Conservation (phyloP, 2,797 vertebrate species). For the Gadopsis bispinosus region DNA sequence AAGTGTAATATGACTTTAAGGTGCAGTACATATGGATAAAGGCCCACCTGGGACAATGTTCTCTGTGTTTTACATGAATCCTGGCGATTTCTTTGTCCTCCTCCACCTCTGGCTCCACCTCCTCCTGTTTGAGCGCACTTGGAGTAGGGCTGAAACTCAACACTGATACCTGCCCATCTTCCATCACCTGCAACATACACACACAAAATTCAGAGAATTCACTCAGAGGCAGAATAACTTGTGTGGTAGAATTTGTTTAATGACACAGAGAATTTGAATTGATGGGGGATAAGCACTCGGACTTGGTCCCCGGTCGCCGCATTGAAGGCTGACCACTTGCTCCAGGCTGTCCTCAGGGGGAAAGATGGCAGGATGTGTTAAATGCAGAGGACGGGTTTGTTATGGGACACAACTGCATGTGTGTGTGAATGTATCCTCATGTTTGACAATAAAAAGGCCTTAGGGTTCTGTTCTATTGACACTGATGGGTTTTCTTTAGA, state of each 20-base stretch:
- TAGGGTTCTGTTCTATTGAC: too few relatives aligned
- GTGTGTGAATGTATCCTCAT: too few relatives aligned
- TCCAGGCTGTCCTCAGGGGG: too few relatives aligned
- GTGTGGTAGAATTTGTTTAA: not conserved
- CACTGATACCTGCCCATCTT: conserved; percentile 86
- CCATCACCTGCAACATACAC: conserved; percentile 85
- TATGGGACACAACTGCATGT: too few relatives aligned
- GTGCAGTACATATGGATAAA: not conserved
- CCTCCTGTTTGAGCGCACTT: conserved; percentile 37
- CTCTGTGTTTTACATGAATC: conserved; percentile 65
- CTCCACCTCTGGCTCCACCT: conserved; percentile 43
- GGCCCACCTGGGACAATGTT: conserved; percentile 88
- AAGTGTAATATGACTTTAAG: not conserved
- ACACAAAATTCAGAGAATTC: not conserved
- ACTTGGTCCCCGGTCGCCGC: too few relatives aligned
- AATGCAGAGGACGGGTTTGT: too few relatives aligned
- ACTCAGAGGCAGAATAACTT: not conserved
- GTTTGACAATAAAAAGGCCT: too few relatives aligned
- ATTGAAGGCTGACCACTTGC: too few relatives aligned
- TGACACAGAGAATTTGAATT: not conserved
- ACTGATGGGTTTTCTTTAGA: not conserved
- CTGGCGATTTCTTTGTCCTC: conserved; percentile 41
- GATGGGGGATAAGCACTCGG: too few relatives aligned
- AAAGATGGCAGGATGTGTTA: too few relatives aligned
- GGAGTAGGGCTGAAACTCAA: conserved; percentile 56